Evolutionary conservation across 1,140 invertebrate genomes (phyloP), one percentile per base, ranked within the genome.

Genomic region (Mercenaria mercenaria): DNA sequence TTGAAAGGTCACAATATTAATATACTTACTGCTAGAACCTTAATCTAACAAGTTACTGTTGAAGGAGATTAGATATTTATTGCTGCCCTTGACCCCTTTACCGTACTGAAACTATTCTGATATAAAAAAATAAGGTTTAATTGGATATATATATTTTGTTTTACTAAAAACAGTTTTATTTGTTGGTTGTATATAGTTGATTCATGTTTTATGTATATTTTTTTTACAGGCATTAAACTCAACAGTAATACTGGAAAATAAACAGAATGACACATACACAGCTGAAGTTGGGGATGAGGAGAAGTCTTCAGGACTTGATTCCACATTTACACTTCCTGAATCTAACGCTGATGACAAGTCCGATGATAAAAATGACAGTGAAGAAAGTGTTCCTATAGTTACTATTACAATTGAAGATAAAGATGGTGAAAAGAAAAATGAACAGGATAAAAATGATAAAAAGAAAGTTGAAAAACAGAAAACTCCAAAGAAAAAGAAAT

Each of bases 401-500:
- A 89, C 26, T n/a, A 61, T 82, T 61, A 41, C 61, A 6, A 89
- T 89, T 67, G 87, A 88, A 37, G 85, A 90, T 52, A 87, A 90
- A 29, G 80, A 79, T 23, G 56, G 47, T 20, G 72, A 80, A 39
- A 86, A 96, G 96, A 95, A 96, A 96, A 97, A 97, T 97, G 85
- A 80, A 90, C 76, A 90, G 34, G 67, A 34, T 39, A 69, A 84
- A 43, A 92, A 90, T 0, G 83, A 64, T 37, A 92, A 90, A 74
- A 82, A 59, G 82, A 91, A 86, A 37, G n/a, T 34, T n/a, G 89
- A 85, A 52, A 69, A 37, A 59, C 64, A 88, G 43, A 93, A 92
- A 72, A 43, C 47, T 13, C 77, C 34, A 18, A 93, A 91, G 59
- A 94, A 93, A 67, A 93, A 91, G 69, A 88, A 89, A 29, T 83